Conservation (phyloP, 2,113 vertebrate genomes). For the Nymphicus hollandicus region DNA sequence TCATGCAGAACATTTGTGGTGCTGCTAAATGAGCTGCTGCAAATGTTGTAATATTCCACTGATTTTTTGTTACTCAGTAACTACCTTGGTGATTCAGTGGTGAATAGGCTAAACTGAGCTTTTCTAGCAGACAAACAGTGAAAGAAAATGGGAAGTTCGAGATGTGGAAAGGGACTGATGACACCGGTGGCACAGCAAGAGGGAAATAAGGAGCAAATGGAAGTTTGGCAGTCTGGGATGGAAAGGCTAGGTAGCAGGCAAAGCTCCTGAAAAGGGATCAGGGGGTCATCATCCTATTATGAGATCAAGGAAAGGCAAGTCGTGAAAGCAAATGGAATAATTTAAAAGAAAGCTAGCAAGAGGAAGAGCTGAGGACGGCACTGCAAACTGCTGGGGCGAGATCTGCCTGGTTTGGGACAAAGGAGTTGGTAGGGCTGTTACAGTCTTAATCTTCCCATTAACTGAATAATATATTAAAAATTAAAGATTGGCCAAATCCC, state of each 20-base stretch:
- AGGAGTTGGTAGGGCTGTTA: background rate
- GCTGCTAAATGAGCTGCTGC: background rate
- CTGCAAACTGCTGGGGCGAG: background rate
- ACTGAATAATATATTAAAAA: background rate
- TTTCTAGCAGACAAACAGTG: background rate
- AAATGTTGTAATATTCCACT: background rate
- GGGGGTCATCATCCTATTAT: background rate
- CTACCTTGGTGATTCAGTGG: background rate
- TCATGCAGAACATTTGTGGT: background rate
- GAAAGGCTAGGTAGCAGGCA: background rate
- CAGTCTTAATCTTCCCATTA: background rate
- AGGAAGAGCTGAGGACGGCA: background rate
- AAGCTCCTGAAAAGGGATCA: background rate
- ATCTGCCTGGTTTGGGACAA: background rate
- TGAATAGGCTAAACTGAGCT: background rate
- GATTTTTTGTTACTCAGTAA: slow-evolving; percentile 1
- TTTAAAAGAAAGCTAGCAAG: background rate
- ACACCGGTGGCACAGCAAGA: background rate
- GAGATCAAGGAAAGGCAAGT: background rate
- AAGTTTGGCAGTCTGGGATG: background rate
- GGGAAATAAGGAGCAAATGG: background rate
- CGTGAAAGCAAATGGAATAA: slow-evolving; percentile 1
- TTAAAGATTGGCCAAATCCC: background rate
- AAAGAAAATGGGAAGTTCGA: background rate
- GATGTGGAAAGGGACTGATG: background rate